A percentile compares a stretch with the other conserved stretches of the same genome.
Evolutionary conservation across 1,140 invertebrate genomes (phyloP).

Genomic region (Drosophila tropicalis): DNA sequence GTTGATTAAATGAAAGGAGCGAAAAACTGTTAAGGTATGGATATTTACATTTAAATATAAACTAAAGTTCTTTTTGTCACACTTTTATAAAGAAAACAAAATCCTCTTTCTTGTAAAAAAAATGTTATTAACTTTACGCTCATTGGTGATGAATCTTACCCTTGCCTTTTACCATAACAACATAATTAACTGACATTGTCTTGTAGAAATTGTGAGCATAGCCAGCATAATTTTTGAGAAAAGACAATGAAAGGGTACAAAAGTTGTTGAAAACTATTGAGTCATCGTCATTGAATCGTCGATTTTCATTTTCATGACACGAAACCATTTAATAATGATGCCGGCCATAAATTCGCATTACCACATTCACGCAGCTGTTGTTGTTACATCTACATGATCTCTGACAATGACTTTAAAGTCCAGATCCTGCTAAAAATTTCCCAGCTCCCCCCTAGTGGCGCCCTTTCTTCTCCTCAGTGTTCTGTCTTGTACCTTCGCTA

Average conservation of each 20-base stretch:
- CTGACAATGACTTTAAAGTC: slow-evolving; percentile 46
- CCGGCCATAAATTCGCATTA: slow-evolving; percentile 77
- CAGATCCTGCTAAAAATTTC: slow-evolving; percentile 33
- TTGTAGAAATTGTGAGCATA: slow-evolving; percentile 38
- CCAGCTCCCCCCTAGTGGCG: not conserved
- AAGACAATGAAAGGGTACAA: slow-evolving; percentile 51
- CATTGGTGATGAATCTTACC: not conserved
- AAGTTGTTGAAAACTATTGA: slow-evolving; percentile 70
- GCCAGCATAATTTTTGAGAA: slow-evolving; percentile 56
- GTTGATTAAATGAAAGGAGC: slow-evolving; percentile 5
- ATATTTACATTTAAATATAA: not conserved
- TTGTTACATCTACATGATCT: slow-evolving; percentile 31
- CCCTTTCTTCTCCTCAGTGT: not conserved
- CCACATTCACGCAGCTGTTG: slow-evolving; percentile 45
- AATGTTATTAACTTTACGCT: not conserved
- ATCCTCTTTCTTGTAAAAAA: too few relatives aligned
- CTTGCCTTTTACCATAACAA: slow-evolving; percentile 5
- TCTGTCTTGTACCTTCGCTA: slow-evolving; percentile 63
- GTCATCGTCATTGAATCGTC: slow-evolving; percentile 60
- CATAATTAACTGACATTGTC: slow-evolving; percentile 70
- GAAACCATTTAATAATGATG: slow-evolving; percentile 55
- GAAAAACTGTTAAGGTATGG: not conserved
- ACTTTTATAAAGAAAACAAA: too few relatives aligned
- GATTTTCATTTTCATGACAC: slow-evolving; percentile 60
- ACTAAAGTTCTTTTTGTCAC: not conserved